A percentile compares a stretch with the other conserved stretches of the same genome.
phyloP scores from a whole-genome alignment of 2,113 vertebrate genomes.

The Phoenicopterus ruber region DNA sequence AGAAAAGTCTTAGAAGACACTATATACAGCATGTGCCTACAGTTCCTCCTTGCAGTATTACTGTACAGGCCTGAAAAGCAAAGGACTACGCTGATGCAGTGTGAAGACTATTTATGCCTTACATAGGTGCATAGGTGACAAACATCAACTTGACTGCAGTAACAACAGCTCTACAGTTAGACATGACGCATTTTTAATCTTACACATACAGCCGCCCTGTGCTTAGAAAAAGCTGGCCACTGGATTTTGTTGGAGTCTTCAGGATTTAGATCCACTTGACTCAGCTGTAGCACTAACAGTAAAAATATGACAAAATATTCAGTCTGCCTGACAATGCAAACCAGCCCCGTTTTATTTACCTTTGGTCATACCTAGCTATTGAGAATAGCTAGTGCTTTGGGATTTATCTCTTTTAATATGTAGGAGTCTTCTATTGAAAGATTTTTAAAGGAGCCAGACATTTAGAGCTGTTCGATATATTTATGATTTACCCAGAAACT shows the following conservation, averaged over 20 bases:
- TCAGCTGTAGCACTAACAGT: neutral
- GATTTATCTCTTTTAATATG: neutral
- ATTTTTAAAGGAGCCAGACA: neutral
- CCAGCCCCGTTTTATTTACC: neutral
- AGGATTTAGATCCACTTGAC: neutral
- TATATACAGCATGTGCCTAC: neutral
- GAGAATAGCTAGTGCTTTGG: neutral
- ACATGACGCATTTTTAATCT: neutral
- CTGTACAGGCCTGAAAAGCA: neutral
- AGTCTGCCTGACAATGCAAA: neutral
- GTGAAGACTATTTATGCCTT: neutral
- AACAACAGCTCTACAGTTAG: neutral
- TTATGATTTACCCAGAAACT: neutral
- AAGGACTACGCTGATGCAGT: neutral
- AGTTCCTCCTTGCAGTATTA: neutral
- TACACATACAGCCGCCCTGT: neutral
- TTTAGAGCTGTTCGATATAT: neutral
- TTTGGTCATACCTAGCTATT: neutral
- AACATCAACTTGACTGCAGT: neutral
- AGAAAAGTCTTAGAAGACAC: neutral
- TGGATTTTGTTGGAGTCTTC: neutral
- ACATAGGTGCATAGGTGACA: neutral
- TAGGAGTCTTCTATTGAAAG: neutral
- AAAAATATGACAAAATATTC: conserved; percentile 1
- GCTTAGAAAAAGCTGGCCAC: neutral